Evolutionary conservation across 2,888 invertebrate species (phyloP), one percentile per base, ranked within the genome.

Genomic region (Apamea sordens): DNA sequence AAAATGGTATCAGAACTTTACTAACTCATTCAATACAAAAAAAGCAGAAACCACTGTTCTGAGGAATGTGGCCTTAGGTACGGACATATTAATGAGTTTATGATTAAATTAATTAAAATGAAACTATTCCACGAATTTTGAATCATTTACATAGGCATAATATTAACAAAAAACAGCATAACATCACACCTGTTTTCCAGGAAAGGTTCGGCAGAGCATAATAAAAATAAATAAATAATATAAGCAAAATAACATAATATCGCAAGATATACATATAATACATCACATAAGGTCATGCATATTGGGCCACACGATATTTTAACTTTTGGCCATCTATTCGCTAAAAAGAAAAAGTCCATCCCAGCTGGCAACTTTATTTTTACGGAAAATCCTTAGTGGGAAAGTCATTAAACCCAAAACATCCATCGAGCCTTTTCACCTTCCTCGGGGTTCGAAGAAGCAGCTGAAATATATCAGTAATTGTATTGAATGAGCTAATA

Each of bases 1-100:
- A 61, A 24, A 44, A 41, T 6, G n/a, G 1, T 18, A 36, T 65
- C 36, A 36, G 21, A n/a, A 68, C 13, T 0, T 6, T 6, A 50
- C 10, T 61, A 61, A 61, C 36, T 36, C 72, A 68, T 71, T 47
- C 18, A 73, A 75, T 44, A 41, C 59, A 63, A 63, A 63, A 63
- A 47, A 61, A 59, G 10, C 21, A 59, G 13, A 59, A n/a, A n/a
- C 1, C n/a, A n/a, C 13, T n/a, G 11, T n/a, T 6, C n/a, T n/a
- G n/a, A 13, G 13, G n/a, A n/a, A 56, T 24, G 24, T 24, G 24
- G 3, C 11, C 11, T 24, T 56, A 56, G 56, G 11, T 24, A 56
- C 24, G 24, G 56, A 2, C 24, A 56, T 24, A 24, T 10, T 0
- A 10, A 24, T 24, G 6, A 50, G 10, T 15, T 13, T 50, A 15